A percentile compares a stretch with the other conserved stretches of the same genome.
Evolutionary conservation across 2,888 invertebrate species (phyloP).

Genomic region (Gnatocerus cornutus): DNA sequence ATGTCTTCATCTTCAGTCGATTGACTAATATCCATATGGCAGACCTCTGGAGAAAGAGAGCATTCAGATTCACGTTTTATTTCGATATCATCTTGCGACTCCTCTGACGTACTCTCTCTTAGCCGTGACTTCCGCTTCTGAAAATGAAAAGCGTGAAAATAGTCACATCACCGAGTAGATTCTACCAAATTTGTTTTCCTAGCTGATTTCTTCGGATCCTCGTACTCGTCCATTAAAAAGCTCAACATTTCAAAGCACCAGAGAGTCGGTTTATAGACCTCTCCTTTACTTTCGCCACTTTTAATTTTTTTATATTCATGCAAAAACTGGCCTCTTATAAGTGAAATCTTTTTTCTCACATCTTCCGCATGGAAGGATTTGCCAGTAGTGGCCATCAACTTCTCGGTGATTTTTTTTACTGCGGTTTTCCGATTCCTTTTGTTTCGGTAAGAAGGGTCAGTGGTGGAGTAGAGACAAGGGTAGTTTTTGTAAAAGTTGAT

Average conservation of each 20-base stretch:
- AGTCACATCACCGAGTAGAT: slow-evolving; percentile 2
- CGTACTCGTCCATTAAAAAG: slow-evolving; percentile 52
- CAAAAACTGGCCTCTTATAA: slow-evolving; percentile 2
- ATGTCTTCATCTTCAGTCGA: slow-evolving; percentile 49
- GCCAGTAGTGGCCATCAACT: slow-evolving; percentile 30
- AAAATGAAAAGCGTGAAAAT: slow-evolving; percentile 14
- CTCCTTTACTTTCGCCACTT: slow-evolving; percentile 31
- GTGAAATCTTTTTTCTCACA: neutral
- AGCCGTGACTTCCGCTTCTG: slow-evolving; percentile 37
- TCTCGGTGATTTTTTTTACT: slow-evolving; percentile 52
- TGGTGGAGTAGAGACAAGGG: slow-evolving; percentile 54
- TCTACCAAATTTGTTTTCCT: neutral
- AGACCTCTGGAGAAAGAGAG: slow-evolving; percentile 4
- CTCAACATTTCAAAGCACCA: slow-evolving; percentile 58
- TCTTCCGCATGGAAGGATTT: slow-evolving; percentile 7
- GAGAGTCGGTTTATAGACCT: slow-evolving; percentile 48
- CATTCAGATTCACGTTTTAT: slow-evolving; percentile 33
- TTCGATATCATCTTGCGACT: slow-evolving; percentile 47
- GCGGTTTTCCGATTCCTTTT: slow-evolving; percentile 51
- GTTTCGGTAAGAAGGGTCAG: slow-evolving; percentile 47
- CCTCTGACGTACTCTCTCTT: slow-evolving; percentile 43
- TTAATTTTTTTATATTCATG: slow-evolving; percentile 12
- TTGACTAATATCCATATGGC: slow-evolving; percentile 1
- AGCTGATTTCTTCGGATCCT: neutral
- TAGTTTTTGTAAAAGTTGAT: slow-evolving; percentile 57